Base-by-base conservation (phyloP, 2,797 vertebrate species). In the Leptatherina wallacei region DNA sequence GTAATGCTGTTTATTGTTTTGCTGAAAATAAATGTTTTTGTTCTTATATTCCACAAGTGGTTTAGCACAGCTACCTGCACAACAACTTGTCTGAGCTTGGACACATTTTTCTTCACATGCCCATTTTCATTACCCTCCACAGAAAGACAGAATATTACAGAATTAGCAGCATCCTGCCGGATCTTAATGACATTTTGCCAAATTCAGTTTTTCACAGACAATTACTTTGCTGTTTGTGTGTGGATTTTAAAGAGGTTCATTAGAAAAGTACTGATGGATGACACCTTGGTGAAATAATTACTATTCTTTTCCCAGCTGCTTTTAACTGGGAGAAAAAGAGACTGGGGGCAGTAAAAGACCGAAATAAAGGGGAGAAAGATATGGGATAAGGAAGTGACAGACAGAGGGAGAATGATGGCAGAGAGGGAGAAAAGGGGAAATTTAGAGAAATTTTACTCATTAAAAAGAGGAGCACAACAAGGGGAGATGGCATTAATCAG, bases 381-480 rank as follows among this genome's bases (percentile, higher is more conserved):
- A 62, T 33, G 59, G 65, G 75, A 63, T 40, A 35, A 32, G 30
- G 22, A 57, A 58, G 63, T 58, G 71, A 83, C 73, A 55, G 73
- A 68, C 11, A 33, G 16, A 36, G 69, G 24, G 76, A 81, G 81
- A 83, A 70, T 51, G 82, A 81, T 77, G 79, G 62, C 57, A 52
- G 62, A 40, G 63, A 75, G 57, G 18, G 52, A 71, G 70, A 54
- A 35, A 40, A 65, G 71, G 61, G 77, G 85, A 83, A 80, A 82
- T 85, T 81, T 82, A 57, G 70, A 74, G 81, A 87, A 87, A 91
- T 91, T 91, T 86, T 71, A 87, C 83, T 90, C 90, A 85, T 91
- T 90, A 92, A 85, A 90, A 90, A 86, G 85, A 89, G 73, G 71
- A 90, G 81, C 82, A 90, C 85, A 92, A 91, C 86, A 91, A 88